Percentiles rank a stretch among this genome's conserved stretches.
Evolutionary conservation across 2,113 vertebrate species (phyloP).

Genomic region (Poecile atricapillus): DNA sequence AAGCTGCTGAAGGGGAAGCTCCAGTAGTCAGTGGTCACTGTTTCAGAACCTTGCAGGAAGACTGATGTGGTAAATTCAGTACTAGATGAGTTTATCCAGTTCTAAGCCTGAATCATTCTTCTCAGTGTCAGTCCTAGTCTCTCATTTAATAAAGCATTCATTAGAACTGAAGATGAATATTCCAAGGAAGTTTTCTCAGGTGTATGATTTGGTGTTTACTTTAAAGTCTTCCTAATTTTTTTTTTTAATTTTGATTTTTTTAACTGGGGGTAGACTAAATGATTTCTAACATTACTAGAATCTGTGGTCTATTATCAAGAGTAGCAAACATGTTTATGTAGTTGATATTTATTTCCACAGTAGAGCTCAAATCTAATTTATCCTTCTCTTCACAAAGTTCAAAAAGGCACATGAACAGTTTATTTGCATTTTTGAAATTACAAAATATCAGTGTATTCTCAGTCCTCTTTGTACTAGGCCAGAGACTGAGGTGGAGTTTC

Average conservation of each 20-base stretch:
- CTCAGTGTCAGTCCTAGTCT: background rate
- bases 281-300: background rate
- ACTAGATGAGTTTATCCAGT: background rate
- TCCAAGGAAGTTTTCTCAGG: background rate
- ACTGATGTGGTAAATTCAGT: background rate
- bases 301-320: background rate
- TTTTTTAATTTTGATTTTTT: background rate
- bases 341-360: background rate
- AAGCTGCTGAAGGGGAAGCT: background rate
- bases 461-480: background rate
- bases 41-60: background rate
- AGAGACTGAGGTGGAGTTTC: background rate
- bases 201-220: background rate
- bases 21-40: background rate
- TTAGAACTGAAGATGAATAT: background rate
- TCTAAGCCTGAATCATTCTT: background rate
- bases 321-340: background rate
- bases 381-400: background rate
- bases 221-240: background rate
- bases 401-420: background rate
- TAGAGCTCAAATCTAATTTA: background rate
- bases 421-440: background rate
- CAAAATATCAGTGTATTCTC: background rate
- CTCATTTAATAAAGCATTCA: background rate
- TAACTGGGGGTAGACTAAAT: background rate